These are phyloP conservation scores for Malaclemys terrapin DNA, from an alignment of 2,113 vertebrate genomes.

Conservation along the genomic window DNA sequence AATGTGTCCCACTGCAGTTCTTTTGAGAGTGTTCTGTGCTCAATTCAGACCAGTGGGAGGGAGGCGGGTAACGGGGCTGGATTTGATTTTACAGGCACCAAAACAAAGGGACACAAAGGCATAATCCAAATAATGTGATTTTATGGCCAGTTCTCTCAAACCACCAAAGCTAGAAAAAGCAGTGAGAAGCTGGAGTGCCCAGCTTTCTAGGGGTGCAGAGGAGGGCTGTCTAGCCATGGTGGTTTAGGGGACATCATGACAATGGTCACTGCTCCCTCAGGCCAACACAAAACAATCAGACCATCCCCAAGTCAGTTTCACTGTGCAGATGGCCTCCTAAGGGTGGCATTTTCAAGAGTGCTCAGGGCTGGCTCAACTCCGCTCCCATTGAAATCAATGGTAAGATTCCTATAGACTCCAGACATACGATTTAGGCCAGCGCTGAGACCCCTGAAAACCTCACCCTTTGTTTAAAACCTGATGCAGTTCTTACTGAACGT, in stretches of 20 bases:
- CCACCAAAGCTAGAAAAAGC: conserved; percentile 51
- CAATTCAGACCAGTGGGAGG: neutral
- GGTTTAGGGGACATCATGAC: neutral
- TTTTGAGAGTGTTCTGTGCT: fast-evolving
- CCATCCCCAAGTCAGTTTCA: neutral
- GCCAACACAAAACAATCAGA: neutral
- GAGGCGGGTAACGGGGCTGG: neutral
- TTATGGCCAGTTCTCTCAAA: conserved; percentile 28
- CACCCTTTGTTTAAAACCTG: neutral
- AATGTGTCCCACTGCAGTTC: fast-evolving
- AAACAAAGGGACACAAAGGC: fast-evolving
- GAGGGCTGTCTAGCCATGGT: neutral
- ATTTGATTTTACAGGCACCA: neutral
- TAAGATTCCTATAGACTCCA: neutral
- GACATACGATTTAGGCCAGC: fast-evolving
- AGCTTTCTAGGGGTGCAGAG: neutral
- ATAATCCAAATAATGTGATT: conserved; percentile 2
- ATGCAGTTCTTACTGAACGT: neutral
- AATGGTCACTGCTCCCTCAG: neutral
- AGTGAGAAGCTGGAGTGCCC: neutral
- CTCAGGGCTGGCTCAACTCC: neutral
- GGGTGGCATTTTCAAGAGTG: neutral
- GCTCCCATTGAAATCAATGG: neutral
- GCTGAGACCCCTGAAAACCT: neutral
- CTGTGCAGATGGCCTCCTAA: fast-evolving